Evolutionary conservation across 2,888 invertebrate species (phyloP), one percentile per base, ranked within the genome.

Genomic region (Parascotia fuliginaria): DNA sequence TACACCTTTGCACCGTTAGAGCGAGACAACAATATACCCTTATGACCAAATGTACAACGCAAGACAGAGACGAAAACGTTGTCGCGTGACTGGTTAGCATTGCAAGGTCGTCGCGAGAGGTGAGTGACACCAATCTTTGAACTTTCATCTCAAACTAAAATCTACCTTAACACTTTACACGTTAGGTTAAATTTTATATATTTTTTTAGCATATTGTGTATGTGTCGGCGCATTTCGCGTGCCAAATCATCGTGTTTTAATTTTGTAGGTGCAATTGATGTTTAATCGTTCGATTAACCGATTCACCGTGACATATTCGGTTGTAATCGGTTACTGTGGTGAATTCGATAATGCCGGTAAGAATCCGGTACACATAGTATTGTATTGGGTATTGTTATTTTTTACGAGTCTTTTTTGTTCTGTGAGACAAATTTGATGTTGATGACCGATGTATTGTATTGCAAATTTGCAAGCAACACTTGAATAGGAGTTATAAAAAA

Each of bases 51-150:
- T 53, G 42, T 42, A 39, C 54, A 44, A 34, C 15, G 75, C 27
- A 5, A 61, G 73, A 83, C 60, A 58, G 77, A 76, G 81, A 83
- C 50, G 62, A 77, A 49, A 59, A 72, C 67, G 78, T 52, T 72
- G 77, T 78, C 79, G 82, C 78, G 79, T 76, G 84, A 90, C 91
- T 79, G 83, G 90, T 90, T 90, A 89, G 83, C 92, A 92, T 92
- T 92, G 92, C 92, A 92, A 92, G 92, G 92, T 89, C 92, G 92
- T 83, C 71, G 38, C 63, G 60, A 74, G 79, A 78, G 91, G 89
- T 92, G 84, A 90, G 69, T 85, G 91, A 90, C 89, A 83, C 77
- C 65, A 66, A 67, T 75, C 42, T 38, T 13, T 60, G 38, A 44
- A 52, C 15, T 16, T 37, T 16, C 9, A 3, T 0, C 22, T 2